Evolutionary conservation across 2,797 vertebrate species (phyloP).

Genomic region (Clarias pachynema): DNA sequence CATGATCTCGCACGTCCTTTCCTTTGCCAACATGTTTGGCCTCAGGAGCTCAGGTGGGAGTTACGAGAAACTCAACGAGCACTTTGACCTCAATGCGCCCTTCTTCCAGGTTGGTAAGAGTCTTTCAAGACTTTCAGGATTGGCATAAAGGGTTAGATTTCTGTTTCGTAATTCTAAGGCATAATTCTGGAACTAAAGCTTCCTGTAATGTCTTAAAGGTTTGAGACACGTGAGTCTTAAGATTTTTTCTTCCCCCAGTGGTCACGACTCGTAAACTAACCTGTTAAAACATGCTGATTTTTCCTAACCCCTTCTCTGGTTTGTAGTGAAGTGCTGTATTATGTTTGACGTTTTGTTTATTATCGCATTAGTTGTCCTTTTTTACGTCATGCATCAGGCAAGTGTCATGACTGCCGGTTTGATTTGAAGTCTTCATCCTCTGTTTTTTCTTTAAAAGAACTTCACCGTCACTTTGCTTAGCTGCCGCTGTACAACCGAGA

Average conservation of each 20-base stretch:
- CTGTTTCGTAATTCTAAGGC: too few species aligned
- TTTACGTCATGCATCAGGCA: neutral
- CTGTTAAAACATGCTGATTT: neutral
- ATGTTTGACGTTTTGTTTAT: too few species aligned
- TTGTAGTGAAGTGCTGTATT: neutral
- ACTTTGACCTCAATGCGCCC: constrained; percentile 72
- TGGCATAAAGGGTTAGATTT: neutral
- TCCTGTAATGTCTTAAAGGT: neutral
- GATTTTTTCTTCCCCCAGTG: neutral
- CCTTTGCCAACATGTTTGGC: constrained; percentile 82
- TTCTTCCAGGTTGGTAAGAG: constrained; percentile 75
- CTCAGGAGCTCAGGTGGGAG: constrained; percentile 76
- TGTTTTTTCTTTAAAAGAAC: too few species aligned
- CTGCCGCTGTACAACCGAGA: too few species aligned
- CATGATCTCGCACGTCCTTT: constrained; percentile 74
- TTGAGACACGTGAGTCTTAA: neutral
- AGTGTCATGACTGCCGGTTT: neutral
- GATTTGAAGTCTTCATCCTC: neutral
- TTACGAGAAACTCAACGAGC: constrained; percentile 79
- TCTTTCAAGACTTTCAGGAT: neutral
- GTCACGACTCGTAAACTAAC: neutral
- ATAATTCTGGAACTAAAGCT: too few species aligned
- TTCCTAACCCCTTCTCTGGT: neutral
- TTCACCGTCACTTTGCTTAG: neutral
- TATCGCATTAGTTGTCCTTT: neutral